Conservation (phyloP, 2,797 vertebrate genomes). For the Silurus lanzhouensis region DNA sequence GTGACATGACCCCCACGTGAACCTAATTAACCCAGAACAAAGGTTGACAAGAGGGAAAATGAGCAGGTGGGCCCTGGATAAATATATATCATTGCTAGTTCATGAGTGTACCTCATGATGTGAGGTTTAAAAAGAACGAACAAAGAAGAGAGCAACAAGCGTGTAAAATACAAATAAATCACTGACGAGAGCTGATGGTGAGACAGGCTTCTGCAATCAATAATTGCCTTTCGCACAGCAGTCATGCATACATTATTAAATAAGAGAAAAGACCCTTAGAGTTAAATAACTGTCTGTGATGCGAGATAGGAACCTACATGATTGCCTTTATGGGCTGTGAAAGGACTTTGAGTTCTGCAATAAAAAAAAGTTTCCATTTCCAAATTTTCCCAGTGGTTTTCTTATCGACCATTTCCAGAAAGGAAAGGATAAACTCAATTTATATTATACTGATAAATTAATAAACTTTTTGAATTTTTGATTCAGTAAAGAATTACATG, state of each 20-base stretch:
- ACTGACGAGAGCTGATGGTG: constrained; percentile 26
- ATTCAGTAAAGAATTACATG: neutral
- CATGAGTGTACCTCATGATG: constrained; percentile 8
- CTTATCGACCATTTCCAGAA: neutral
- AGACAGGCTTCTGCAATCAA: constrained; percentile 46
- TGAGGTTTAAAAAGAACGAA: constrained; percentile 30
- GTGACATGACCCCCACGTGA: constrained; percentile 44
- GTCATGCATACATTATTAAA: constrained; percentile 58
- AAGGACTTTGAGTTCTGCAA: constrained; percentile 27
- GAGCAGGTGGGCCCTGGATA: neutral
- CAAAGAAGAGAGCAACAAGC: constrained; percentile 17
- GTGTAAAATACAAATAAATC: constrained; percentile 2
- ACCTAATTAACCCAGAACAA: constrained; percentile 46
- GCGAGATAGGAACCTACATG: constrained; percentile 49
- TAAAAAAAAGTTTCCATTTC: neutral
- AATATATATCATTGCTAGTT: constrained; percentile 31
- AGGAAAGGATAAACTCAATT: neutral
- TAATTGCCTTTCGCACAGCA: constrained; percentile 43
- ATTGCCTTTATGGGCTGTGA: constrained; percentile 34
- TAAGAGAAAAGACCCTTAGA: constrained; percentile 40
- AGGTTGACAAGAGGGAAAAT: constrained; percentile 9
- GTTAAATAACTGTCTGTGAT: constrained; percentile 39
- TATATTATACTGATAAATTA: neutral
- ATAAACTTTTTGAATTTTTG: neutral
- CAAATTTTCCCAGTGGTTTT: neutral